phyloP scores from a whole-genome alignment of 2,797 vertebrate genomes.

The Sarcophilus harrisii region DNA sequence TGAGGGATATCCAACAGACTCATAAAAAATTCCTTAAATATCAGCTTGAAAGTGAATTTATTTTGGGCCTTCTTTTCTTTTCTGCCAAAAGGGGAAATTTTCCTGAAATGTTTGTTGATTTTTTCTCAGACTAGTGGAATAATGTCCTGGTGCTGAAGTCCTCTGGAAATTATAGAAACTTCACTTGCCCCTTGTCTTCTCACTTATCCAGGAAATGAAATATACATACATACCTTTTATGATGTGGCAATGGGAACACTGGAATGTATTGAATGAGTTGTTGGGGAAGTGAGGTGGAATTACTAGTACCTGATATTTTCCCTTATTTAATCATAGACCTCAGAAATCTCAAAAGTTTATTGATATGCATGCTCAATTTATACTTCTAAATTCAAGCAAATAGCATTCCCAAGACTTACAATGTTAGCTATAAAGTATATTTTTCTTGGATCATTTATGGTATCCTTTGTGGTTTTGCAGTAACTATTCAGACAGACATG shows the following conservation, averaged over 20 bases:
- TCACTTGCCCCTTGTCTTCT: slow-evolving; percentile 65
- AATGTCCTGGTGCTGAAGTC: slow-evolving; percentile 40
- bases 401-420: slow-evolving; percentile 62
- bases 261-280: not conserved
- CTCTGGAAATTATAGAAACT: slow-evolving; percentile 76
- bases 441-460: slow-evolving; percentile 79
- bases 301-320: slow-evolving; percentile 8
- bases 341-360: slow-evolving; percentile 5
- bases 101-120: slow-evolving; percentile 54
- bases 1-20: slow-evolving; percentile 72
- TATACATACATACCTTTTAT: slow-evolving; percentile 29
- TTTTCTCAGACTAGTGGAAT: slow-evolving; percentile 63
- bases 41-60: slow-evolving; percentile 75
- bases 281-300: not conserved
- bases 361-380: slow-evolving; percentile 30
- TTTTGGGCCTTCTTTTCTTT: slow-evolving; percentile 61
- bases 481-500: slow-evolving; percentile 49
- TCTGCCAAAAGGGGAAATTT: slow-evolving; percentile 62
- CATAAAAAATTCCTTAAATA: slow-evolving; percentile 75
- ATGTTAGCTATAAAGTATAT: slow-evolving; percentile 47
- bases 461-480: slow-evolving; percentile 60
- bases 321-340: not conserved
- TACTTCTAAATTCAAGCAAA: slow-evolving; percentile 47
- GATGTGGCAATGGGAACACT: not conserved
- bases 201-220: slow-evolving; percentile 69